Evolutionary conservation across 2,888 invertebrate species (phyloP).

Genomic region (Pinctada fucata): DNA sequence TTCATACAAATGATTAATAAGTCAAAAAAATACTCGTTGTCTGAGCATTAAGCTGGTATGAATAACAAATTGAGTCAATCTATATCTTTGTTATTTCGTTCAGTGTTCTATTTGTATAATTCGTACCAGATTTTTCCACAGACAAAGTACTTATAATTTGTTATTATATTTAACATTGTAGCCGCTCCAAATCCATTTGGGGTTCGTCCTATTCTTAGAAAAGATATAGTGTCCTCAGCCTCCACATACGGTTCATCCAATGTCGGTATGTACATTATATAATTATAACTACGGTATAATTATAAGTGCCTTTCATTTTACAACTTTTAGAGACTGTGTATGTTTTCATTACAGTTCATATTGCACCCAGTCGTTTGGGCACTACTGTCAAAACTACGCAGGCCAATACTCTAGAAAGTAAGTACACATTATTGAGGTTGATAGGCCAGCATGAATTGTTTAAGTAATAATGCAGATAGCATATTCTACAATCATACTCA

Average conservation of each 20-base stretch:
- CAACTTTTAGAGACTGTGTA: constrained; percentile 4
- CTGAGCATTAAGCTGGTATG: too few relatives aligned
- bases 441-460: too few relatives aligned
- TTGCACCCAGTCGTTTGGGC: constrained; percentile 53
- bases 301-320: not conserved
- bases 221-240: constrained; percentile 61
- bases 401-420: constrained; percentile 10
- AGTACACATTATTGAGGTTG: not conserved
- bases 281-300: too few relatives aligned
- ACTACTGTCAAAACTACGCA: constrained; percentile 23
- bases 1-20: too few relatives aligned
- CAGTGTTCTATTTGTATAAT: too few relatives aligned
- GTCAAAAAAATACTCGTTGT: too few relatives aligned
- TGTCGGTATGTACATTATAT: not conserved
- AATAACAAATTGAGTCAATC: too few relatives aligned
- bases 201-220: constrained; percentile 55
- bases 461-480: too few relatives aligned
- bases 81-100: too few relatives aligned
- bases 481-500: too few relatives aligned
- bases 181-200: constrained; percentile 58
- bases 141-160: too few relatives aligned
- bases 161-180: constrained; percentile 2
- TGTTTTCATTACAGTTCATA: constrained; percentile 46
- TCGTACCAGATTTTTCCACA: too few relatives aligned
- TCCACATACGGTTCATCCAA: constrained; percentile 6